phyloP scores from a whole-genome alignment of 2,888 invertebrate species.

The Hypselothyrea guttata region DNA sequence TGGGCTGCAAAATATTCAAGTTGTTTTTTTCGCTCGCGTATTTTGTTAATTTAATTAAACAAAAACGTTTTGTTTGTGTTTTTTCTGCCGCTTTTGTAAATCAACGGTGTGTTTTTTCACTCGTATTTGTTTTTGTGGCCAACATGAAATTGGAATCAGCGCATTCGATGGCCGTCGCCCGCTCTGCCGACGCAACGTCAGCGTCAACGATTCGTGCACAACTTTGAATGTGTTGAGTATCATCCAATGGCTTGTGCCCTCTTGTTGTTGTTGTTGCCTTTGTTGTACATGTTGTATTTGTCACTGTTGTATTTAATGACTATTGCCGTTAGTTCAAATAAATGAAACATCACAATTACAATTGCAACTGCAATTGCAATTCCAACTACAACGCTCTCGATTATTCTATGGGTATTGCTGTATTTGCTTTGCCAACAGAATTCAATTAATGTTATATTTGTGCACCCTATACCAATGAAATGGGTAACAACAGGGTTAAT shows the following conservation, averaged over 20 bases:
- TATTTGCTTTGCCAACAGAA: too few species aligned
- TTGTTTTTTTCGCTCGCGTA: conserved; percentile 49
- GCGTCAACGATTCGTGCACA: conserved; percentile 41
- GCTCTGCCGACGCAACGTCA: neutral
- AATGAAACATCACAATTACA: conserved; percentile 71
- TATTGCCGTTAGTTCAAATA: conserved; percentile 66
- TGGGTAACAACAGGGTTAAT: too few species aligned
- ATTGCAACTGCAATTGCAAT: conserved; percentile 29
- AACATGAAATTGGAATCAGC: conserved; percentile 68
- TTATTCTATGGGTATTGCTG: too few species aligned
- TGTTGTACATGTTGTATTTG: conserved; percentile 47
- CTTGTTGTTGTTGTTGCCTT: conserved; percentile 30
- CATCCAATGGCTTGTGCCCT: conserved; percentile 19
- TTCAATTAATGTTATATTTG: too few species aligned
- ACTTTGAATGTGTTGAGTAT: conserved; percentile 69
- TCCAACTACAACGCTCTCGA: too few species aligned
- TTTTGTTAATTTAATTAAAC: conserved; percentile 75
- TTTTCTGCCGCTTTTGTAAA: conserved; percentile 36
- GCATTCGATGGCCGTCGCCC: conserved; percentile 50
- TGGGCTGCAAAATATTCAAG: conserved; percentile 38
- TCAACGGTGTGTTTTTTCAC: too few species aligned
- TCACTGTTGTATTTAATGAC: conserved; percentile 69
- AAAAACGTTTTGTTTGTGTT: conserved; percentile 74
- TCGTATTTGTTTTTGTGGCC: conserved; percentile 36
- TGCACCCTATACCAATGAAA: too few species aligned